Base-by-base conservation (phyloP, 1,140 invertebrate genomes). In the Augochlora pura region DNA sequence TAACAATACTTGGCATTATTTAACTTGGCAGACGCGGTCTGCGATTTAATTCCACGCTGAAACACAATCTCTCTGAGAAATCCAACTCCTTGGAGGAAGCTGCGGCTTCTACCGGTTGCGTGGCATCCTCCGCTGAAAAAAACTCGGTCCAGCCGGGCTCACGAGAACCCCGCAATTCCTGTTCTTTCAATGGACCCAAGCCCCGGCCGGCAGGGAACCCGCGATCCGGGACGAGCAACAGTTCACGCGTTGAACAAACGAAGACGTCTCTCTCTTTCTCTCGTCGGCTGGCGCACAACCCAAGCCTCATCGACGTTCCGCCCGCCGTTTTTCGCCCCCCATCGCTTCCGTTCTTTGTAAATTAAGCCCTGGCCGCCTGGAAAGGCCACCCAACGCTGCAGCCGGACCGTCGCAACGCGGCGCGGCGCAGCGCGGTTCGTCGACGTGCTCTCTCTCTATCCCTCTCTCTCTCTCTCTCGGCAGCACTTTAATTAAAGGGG, bases 191-290 rank as follows among this genome's bases (percentile, higher is more conserved):
- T 14, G 5, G 6, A 14, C 7, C 1, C 2, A 18, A 8, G 7
- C 23, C 21, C 9, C 12, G n/a, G 27, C 32, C 32, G 1, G 32
- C 32, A 4, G 4, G 32, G 1, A 4, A 32, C 32, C 32, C 32
- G 32, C 32, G 32, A 32, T 4, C 32, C 32, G 32, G 9, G 54
- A 5, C 21, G 54, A 64, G 76, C 76, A 78, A 72, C 76, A 65
- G 76, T 72, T 72, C 68, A 25, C 38, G 23, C 9, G 9, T 5
- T 25, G 25, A 9, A 14, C 25, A 49, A 72, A 72, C 60, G 76
- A 72, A 72, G 60, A 77, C 59, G 64, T 72, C 69, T 65, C n/a
- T n/a, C n/a, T n/a, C n/a, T n/a, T n/a, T n/a, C n/a, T n/a, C 46
- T 64, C 57, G 32, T n/a, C 65, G 27, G n/a, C 9, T 23, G n/a